Conservation (phyloP, 2,888 invertebrate species). For the Junonia oenone region DNA sequence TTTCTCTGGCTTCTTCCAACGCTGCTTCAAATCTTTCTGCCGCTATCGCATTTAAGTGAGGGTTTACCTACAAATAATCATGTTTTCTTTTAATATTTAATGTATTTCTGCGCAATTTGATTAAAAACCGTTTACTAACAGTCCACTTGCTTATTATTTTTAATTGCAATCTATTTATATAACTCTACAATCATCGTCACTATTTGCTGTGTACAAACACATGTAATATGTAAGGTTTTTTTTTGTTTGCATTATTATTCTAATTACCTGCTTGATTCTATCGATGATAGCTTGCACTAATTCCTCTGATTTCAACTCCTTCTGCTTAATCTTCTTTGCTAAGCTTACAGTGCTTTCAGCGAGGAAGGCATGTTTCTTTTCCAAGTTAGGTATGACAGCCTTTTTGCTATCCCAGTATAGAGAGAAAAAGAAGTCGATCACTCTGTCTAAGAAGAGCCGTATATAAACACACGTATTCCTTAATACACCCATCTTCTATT, state of each 20-base stretch:
- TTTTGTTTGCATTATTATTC: not conserved
- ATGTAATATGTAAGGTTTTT: too few relatives aligned
- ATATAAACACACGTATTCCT: slow-evolving; percentile 33
- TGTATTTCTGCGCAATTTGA: too few relatives aligned
- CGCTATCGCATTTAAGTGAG: slow-evolving; percentile 88
- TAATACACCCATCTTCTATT: slow-evolving; percentile 34
- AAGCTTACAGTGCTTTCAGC: slow-evolving; percentile 83
- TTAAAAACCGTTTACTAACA: too few relatives aligned
- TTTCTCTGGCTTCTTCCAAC: slow-evolving; percentile 85
- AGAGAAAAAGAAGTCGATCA: slow-evolving; percentile 62
- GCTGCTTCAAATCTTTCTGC: slow-evolving; percentile 89
- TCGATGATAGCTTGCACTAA: slow-evolving; percentile 86
- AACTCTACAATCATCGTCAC: too few relatives aligned
- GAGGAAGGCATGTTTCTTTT: slow-evolving; percentile 52
- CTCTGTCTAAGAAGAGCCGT: slow-evolving; percentile 48
- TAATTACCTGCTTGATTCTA: slow-evolving; percentile 83
- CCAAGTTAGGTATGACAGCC: slow-evolving; percentile 51
- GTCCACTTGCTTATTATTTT: too few relatives aligned
- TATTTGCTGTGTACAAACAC: too few relatives aligned
- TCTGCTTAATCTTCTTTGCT: slow-evolving; percentile 82
- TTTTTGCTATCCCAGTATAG: slow-evolving; percentile 62
- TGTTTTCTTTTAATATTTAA: not conserved
- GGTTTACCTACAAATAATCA: slow-evolving; percentile 76
- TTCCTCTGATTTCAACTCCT: slow-evolving; percentile 83
- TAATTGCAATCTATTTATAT: too few relatives aligned